A percentile compares a stretch with the other conserved stretches of the same genome.
Evolutionary conservation across 2,888 invertebrate genomes (phyloP).

Genomic region (Coremacera marginata): DNA sequence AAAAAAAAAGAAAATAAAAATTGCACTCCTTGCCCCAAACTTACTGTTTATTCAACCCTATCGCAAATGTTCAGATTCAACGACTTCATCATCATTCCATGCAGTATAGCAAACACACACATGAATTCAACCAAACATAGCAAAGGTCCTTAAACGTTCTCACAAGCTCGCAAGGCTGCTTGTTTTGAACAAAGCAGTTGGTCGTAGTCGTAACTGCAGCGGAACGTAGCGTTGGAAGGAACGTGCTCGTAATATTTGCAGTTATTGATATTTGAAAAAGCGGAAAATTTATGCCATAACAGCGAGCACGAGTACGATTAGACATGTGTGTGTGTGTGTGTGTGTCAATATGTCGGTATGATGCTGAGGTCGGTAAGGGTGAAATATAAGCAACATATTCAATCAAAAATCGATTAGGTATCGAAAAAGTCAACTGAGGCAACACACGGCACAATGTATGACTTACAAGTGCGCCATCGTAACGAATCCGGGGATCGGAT

Average conservation of each 20-base stretch:
- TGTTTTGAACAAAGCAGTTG: conserved; percentile 32
- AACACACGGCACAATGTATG: neutral
- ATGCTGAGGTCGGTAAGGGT: conserved; percentile 41
- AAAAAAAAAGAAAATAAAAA: conserved; percentile 18
- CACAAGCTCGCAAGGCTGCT: neutral
- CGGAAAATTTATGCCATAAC: conserved; percentile 67
- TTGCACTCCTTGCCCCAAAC: neutral
- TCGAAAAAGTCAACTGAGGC: conserved; percentile 36
- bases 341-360: conserved; percentile 19
- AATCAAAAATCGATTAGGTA: conserved; percentile 69
- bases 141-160: conserved; percentile 33
- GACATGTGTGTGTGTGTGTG: conserved; percentile 33
- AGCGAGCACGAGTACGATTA: conserved; percentile 41
- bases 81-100: conserved; percentile 32
- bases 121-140: conserved; percentile 34
- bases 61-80: conserved; percentile 30
- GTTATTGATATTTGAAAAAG: conserved; percentile 69
- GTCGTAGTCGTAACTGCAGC: conserved; percentile 45
- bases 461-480: conserved; percentile 11
- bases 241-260: conserved; percentile 69
- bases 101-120: neutral
- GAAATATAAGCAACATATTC: conserved; percentile 62
- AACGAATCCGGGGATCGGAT: conserved; percentile 2
- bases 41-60: conserved; percentile 39
- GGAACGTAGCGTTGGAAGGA: conserved; percentile 53